Base-by-base conservation (phyloP, 2,113 vertebrate species). In the Ictalurus furcatus region DNA sequence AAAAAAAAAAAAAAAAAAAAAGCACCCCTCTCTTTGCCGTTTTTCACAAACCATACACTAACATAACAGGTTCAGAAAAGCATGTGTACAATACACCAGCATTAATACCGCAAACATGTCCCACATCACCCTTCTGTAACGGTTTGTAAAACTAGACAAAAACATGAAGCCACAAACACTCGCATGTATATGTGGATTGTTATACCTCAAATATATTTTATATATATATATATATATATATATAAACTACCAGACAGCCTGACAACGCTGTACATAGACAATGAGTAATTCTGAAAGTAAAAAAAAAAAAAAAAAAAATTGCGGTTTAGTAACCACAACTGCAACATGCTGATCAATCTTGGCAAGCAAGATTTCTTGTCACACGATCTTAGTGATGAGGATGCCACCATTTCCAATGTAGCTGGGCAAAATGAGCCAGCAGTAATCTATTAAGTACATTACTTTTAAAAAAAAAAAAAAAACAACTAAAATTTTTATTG, bases 261-360 rank as follows among this genome's bases (percentile, higher is more conserved):
- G 44, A 48, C 40, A 25, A 4, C 3, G 28, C 25, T 52, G 28
- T 14, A n/a, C 13, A 52, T 2, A 54, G 12, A 80, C 25, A 7
- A 65, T 65, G 82, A 84, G 58, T 25, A 25, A 84, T 28, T 84
- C 48, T 44, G 37, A 25, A 65, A 83, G 9, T 23, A 21, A n/a
- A 71, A 34, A 48, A 48, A 48, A 48, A 6, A 14, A 67, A 30
- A 17, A 23, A 21, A 2, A 78, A 84, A 37, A 14, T 17, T 84
- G 82, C 44, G 82, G 82, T 23, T 65, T 84, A 65, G 21, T 65
- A 44, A 65, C 82, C 82, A 65, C 82, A 84, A 84, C 21, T 25
- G 82, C 82, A 65, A 63, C n/a, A 9, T 25, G 74, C 17, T 84
- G 12, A 25, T 84, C 34, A 37, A 13, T 59, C 56, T 59, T 6